Evolutionary conservation across 2,888 invertebrate genomes (phyloP), one percentile per base, ranked within the genome.

Genomic region (Chaitophorus viminalis): DNA sequence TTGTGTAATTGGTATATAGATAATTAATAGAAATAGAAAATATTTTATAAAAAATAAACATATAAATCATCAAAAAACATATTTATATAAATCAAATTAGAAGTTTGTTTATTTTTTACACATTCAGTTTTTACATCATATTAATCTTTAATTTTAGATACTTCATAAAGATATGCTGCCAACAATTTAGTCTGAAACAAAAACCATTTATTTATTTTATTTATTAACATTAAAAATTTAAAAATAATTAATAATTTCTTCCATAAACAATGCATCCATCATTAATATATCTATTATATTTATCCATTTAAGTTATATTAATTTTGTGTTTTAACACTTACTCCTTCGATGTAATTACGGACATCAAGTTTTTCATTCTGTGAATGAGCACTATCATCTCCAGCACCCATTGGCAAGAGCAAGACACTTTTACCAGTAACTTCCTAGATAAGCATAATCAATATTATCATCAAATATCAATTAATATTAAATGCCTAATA

Each of bases 321-420:
- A 1, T 46, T 46, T 46, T 46, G 9, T 39, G 14, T 75, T 11
- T 18, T 60, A 81, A 31, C 90, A 92, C 94, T 94, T 92, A 97
- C 98, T 90, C 99, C 99, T 92, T 97, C 95, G 90, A 99, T 96
- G 91, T 98, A 99, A 92, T 99, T 99, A 90, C 94, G 93, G 89
- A 96, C 93, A 92, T 99, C 95, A 90, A 99, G 93, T 92, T 99
- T 99, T 93, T 99, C 99, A 93, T 99, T 99, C 93, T 99, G 98
- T 25, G 98, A 98, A 93, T 99, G 99, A 89, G 99, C 99, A 90
- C 99, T 99, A 92, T 99, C 99, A 92, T 99, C 99, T 88, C 95
- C 95, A 87, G 96, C 95, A 81, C 99, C 99, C 91, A 99, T 96
- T 1, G 99, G 99, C 90, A 99, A 93, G 89, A 99, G 93, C 91